A percentile compares a stretch with the other conserved stretches of the same genome.
phyloP scores from a whole-genome alignment of 2,888 invertebrate species.

The Sinohyriopsis cumingii region DNA sequence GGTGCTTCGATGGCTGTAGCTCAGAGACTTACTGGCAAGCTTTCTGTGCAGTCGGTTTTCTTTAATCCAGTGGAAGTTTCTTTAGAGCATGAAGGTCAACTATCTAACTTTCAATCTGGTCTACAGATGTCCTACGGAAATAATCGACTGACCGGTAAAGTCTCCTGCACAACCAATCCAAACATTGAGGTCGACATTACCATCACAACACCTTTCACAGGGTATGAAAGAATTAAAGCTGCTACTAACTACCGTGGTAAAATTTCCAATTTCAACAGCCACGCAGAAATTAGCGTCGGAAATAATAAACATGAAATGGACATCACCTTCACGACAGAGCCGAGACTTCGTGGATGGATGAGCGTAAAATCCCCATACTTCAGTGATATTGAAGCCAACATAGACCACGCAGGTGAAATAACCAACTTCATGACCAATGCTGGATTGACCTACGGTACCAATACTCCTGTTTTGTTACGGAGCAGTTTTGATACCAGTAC shows the following conservation, averaged over 20 bases:
- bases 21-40: no score
- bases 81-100: no score
- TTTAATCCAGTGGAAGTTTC: no score
- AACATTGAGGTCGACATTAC: conserved; percentile 1
- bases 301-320: conserved; percentile 14
- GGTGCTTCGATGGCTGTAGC: no score
- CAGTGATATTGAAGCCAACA: conserved; percentile 9
- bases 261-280: conserved; percentile 1
- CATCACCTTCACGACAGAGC: conserved; percentile 12
- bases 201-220: conserved; percentile 15
- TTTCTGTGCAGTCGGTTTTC: no score
- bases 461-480: no score
- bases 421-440: conserved; percentile 7
- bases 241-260: conserved; percentile 1
- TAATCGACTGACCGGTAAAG: no score
- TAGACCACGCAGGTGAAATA: conserved; percentile 5
- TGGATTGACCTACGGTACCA: conserved; percentile 1
- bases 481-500: no score
- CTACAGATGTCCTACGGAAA: no score
- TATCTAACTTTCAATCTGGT: no score
- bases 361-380: conserved; percentile 17
- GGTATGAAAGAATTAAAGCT: conserved; percentile 6
- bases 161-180: conserved; percentile 2
- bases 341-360: conserved; percentile 10
- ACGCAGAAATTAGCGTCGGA: conserved; percentile 8